Base-by-base conservation (phyloP, 2,797 vertebrate species). In the Acanthis flammea region DNA sequence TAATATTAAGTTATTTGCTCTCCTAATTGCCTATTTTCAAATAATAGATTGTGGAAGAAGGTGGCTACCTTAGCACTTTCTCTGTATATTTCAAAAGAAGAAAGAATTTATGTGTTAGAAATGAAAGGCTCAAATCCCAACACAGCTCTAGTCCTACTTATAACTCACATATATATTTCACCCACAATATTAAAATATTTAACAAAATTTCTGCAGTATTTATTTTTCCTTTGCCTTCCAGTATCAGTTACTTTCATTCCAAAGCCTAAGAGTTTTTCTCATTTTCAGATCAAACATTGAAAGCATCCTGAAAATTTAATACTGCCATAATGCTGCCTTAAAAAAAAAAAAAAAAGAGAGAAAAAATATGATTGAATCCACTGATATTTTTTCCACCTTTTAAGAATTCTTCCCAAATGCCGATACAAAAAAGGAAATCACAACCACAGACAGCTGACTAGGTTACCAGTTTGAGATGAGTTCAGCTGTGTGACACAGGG, bases 1-100 rank as follows among this genome's bases (percentile, higher is more conserved):
- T 88, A 90, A 79, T 71, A 94, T 90, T 93, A 95, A 93, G 70
- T 70, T 85, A 93, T 95, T 97, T 95, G 88, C 86, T 86, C 60
- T 89, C 77, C 47, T 94, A 94, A 93, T 86, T 95, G 86, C 73
- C 63, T 63, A 7, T 88, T 88, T 95, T 88, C 79, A 93, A 92
- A 90, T 77, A 94, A 88, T 33, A 63, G 37, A 83, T 67, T 51
- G 30, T 28, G 53, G 35, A 82, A 25, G 27, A 77, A 80, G 75
- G 57, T 37, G 44, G 44, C 54, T 92, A 72, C 48, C 50, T 54
- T 68, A 91, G 68, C 45, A n/a, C 11, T 86, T 90, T 80, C n/a
- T 55, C 57, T 71, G 24, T 53, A 31, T 30, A 41, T 90, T 94
- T 91, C 35, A 54, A 63, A 94, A 78, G 50, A 85, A 71, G 35